phyloP scores from a whole-genome alignment of 2,113 vertebrate genomes.

The Hemichromis elongatus region DNA sequence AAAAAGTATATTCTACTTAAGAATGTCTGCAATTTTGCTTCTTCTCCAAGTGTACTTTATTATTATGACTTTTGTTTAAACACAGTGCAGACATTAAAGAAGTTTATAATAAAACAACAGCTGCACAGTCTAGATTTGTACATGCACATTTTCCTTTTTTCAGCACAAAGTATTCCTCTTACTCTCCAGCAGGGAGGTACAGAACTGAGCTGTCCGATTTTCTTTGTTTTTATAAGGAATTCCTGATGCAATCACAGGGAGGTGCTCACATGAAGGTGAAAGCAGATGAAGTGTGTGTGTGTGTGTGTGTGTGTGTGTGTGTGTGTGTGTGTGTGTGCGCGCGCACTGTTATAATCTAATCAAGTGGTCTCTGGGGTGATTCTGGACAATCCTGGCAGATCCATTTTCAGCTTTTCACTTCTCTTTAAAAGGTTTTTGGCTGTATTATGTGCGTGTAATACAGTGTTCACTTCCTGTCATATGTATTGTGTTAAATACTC shows the following conservation, averaged over 20 bases:
- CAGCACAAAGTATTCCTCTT: background rate
- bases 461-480: background rate
- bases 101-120: background rate
- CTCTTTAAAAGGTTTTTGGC: background rate
- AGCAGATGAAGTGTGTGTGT: background rate
- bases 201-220: background rate
- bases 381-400: background rate
- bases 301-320: too few relatives aligned
- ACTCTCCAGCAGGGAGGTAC: background rate
- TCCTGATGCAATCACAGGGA: background rate
- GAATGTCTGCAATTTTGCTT: too few relatives aligned
- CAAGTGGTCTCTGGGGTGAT: background rate
- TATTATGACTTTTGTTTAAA: background rate
- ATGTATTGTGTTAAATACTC: background rate
- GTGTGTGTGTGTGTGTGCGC: background rate
- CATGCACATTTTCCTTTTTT: background rate
- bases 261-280: background rate
- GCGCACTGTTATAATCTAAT: background rate
- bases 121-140: background rate
- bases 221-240: background rate
- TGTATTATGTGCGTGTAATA: too few relatives aligned
- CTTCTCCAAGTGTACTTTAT: background rate
- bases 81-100: background rate
- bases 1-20: too few relatives aligned
- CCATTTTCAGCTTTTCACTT: background rate